These are phyloP conservation scores for Mormoops blainvillei DNA, from an alignment of 2,113 vertebrate species.

Conservation along the genomic window DNA sequence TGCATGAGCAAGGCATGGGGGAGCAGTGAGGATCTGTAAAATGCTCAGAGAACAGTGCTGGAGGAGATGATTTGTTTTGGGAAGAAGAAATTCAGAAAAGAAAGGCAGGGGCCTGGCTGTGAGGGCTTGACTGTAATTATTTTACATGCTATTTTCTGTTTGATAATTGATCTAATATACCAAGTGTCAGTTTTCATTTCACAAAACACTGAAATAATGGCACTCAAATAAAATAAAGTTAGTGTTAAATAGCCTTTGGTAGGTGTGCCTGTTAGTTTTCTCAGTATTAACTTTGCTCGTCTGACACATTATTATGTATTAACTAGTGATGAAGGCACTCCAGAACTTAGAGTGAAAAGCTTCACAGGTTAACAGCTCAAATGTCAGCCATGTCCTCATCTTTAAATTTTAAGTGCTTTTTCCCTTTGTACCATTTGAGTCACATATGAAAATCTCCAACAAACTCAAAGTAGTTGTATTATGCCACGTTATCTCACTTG, in stretches of 20 bases:
- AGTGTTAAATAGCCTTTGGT: slow-evolving; percentile 46
- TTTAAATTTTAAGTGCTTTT: neutral
- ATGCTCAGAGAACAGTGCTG: neutral
- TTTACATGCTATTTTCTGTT: slow-evolving; percentile 18
- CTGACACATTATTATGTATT: slow-evolving; percentile 43
- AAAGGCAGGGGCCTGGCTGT: neutral
- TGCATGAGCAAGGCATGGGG: neutral
- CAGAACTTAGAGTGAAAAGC: slow-evolving; percentile 46
- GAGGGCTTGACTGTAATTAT: slow-evolving; percentile 18
- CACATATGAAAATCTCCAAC: neutral
- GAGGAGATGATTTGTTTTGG: neutral
- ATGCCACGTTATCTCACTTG: neutral
- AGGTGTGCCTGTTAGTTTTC: slow-evolving; percentile 41
- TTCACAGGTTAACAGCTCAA: slow-evolving; percentile 1
- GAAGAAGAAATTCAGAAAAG: neutral
- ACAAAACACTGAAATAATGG: slow-evolving; percentile 35
- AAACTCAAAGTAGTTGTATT: neutral
- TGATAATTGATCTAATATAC: slow-evolving; percentile 58
- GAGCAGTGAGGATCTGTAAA: neutral
- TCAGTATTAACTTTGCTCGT: slow-evolving; percentile 40
- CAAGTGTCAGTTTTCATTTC: slow-evolving; percentile 57
- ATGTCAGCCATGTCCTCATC: neutral
- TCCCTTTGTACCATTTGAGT: neutral
- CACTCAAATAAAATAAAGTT: slow-evolving; percentile 3
- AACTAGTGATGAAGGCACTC: slow-evolving; percentile 53